Conservation (phyloP, 2,113 vertebrate species). For the Serinus canaria region DNA sequence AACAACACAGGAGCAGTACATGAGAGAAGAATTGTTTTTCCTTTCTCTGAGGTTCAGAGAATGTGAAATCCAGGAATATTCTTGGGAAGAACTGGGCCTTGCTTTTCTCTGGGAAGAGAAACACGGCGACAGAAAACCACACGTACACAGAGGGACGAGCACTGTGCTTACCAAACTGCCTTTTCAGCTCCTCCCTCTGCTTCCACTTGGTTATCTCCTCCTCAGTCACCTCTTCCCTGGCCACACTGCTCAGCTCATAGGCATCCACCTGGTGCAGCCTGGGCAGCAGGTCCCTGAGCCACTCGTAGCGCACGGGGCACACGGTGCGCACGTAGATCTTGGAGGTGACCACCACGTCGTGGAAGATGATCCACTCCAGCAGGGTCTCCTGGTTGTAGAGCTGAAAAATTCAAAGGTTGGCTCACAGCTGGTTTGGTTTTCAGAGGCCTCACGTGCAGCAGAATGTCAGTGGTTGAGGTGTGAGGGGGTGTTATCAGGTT, state of each 20-base stretch:
- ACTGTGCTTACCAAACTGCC: conserved; percentile 75
- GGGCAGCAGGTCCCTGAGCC: conserved; percentile 93
- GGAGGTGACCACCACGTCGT: conserved; percentile 91
- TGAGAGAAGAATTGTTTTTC: too few relatives aligned
- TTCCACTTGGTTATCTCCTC: conserved; percentile 85
- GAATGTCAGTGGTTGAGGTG: background rate
- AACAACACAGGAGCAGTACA: too few relatives aligned
- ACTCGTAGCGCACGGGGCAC: conserved; percentile 92
- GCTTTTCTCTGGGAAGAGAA: too few relatives aligned
- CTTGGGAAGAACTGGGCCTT: too few relatives aligned
- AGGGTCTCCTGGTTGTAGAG: conserved; percentile 86
- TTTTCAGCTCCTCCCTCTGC: conserved; percentile 80
- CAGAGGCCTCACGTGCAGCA: background rate
- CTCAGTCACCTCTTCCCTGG: conserved; percentile 88
- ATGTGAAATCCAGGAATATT: too few relatives aligned
- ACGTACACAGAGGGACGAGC: fast-evolving
- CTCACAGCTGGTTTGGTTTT: background rate
- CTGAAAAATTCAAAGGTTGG: conserved; percentile 61
- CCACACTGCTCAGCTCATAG: conserved; percentile 90
- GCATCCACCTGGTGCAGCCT: conserved; percentile 91
- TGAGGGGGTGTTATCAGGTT: fast-evolving
- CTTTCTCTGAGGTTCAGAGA: too few relatives aligned
- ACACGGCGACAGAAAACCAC: too few relatives aligned
- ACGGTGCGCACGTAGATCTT: conserved; percentile 89
- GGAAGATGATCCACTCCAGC: conserved; percentile 96